These are phyloP conservation scores for Micropoecilia bifurca DNA, from an alignment of 2,797 vertebrate genomes.

Conservation along the genomic window DNA sequence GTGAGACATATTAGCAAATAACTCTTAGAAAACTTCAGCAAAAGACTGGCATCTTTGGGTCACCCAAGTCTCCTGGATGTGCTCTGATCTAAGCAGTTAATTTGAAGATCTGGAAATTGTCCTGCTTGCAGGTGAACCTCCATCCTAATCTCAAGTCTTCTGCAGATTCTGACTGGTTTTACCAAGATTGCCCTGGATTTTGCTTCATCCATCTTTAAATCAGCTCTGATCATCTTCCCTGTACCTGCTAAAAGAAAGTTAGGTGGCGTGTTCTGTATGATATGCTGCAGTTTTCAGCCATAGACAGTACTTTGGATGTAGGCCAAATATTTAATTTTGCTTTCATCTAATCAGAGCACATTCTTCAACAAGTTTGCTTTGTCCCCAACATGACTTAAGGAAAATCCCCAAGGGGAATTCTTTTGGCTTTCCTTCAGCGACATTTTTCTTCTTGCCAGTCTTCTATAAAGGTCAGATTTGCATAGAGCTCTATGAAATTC, in stretches of 20 bases:
- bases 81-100: neutral
- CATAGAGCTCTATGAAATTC: neutral
- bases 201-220: neutral
- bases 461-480: neutral
- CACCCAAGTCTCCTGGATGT: neutral
- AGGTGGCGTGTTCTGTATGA: neutral
- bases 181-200: neutral
- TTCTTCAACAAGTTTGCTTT: neutral
- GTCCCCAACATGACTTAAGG: neutral
- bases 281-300: neutral
- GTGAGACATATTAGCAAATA: neutral
- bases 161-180: neutral
- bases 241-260: neutral
- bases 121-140: neutral
- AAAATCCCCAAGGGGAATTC: neutral
- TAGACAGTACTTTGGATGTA: neutral
- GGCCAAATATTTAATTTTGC: neutral
- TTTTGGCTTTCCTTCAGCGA: neutral
- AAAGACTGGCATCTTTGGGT: neutral
- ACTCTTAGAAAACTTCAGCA: neutral
- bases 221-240: neutral
- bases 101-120: neutral
- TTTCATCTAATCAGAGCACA: neutral
- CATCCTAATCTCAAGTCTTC: neutral
- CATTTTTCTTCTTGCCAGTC: neutral